Percentiles rank a stretch among this genome's conserved stretches.
Conservation (phyloP, 2,113 vertebrate genomes). For the Scytalopus superciliaris region DNA sequence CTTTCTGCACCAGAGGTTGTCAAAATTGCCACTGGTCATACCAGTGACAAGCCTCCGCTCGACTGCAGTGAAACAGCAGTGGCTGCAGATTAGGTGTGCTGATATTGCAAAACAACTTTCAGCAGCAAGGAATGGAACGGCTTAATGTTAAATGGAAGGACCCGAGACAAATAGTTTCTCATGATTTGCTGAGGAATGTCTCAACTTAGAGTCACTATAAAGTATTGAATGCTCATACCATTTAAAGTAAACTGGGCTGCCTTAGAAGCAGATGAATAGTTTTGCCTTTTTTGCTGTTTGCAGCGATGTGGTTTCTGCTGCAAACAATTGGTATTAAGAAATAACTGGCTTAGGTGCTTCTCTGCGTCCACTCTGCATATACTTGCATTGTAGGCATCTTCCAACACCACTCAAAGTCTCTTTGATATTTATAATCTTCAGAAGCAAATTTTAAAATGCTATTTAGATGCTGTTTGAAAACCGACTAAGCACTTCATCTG, state of each 20-base stretch:
- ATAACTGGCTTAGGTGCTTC: neutral
- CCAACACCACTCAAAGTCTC: neutral
- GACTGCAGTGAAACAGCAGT: neutral
- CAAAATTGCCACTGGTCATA: conserved; percentile 18
- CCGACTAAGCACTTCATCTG: neutral
- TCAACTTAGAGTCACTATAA: neutral
- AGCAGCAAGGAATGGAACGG: neutral
- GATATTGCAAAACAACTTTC: neutral
- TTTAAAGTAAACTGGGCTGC: neutral
- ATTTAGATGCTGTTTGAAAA: neutral
- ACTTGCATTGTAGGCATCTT: neutral
- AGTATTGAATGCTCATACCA: neutral
- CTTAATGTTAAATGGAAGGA: neutral
- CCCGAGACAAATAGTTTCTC: neutral
- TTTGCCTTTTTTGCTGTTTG: neutral
- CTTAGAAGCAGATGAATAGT: neutral
- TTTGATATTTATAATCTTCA: neutral
- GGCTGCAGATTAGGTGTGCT: conserved; percentile 1
- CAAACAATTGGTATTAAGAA: neutral
- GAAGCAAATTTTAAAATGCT: neutral
- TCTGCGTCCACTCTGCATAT: neutral
- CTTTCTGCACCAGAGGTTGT: neutral
- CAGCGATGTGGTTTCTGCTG: neutral
- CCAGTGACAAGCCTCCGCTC: neutral
- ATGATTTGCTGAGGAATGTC: neutral